Base-by-base conservation (phyloP, 2,113 vertebrate species). In the Trematocara variabile region DNA sequence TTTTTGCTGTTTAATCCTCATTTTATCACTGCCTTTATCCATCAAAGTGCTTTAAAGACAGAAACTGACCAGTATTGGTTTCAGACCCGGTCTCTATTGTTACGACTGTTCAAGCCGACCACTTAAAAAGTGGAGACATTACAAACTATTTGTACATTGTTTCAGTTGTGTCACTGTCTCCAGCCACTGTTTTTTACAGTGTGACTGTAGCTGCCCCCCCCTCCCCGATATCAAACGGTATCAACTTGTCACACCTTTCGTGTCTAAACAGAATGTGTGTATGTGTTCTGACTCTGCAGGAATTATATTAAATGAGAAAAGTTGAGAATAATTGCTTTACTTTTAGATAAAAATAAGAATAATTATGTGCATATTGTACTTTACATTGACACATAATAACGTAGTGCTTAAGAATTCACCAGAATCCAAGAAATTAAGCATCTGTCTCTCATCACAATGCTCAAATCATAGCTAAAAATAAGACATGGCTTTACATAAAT, bases 11-110 rank as follows among this genome's bases (percentile, higher is more conserved):
- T 39, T 39, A 12, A 65, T 7, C 18, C 33, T 20, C 0, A 37
- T 63, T 39, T 39, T 4, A 65, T 65, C 18, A 12, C 0, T 0
- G 2, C 6, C 5, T 33, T 33, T 58, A 2, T 58, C 16, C 13
- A 58, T 58, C 14, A 58, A 33, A 58, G 33, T 20, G 33, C 10
- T 65, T 37, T 65, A 37, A 65, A 65, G 33, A 8, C 10, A 2
- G 18, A 37, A 63, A n/a, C 58, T 37, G 58, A 34, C 30, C 2
- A 28, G 7, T 30, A 3, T 11, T 63, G 58, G 33, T 37, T 34
- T 63, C 58, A 4, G 58, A 63, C 58, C 58, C 20, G 16, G 58
- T 63, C 33, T 33, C 58, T 34, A 0, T n/a, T 28, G 54, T 14
- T 28, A 56, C 12, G 22, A 56, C 22, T 56, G 18, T 63, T 37